A percentile compares a stretch with the other conserved stretches of the same genome.
Evolutionary conservation across 1,140 invertebrate species (phyloP).

Genomic region (Drosophila guanche): DNA sequence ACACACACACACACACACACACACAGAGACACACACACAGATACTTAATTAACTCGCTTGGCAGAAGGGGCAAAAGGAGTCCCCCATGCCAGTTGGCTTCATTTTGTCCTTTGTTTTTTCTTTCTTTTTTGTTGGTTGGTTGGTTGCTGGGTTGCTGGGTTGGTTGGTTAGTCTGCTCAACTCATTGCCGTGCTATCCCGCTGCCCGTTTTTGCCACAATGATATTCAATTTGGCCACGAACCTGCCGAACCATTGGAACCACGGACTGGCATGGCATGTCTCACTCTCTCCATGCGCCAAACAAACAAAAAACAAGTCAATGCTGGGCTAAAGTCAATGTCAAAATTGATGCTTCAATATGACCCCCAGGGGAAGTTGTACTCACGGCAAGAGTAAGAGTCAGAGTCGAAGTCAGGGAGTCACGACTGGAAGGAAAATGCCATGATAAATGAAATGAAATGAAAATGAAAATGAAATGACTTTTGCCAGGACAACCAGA

Average conservation of each 20-base stretch:
- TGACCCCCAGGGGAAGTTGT: constrained; percentile 17
- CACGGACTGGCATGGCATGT: not conserved
- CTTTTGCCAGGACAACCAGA: constrained; percentile 45
- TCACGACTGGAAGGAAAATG: constrained; percentile 16
- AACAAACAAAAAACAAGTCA: constrained; percentile 6
- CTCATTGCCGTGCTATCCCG: not conserved
- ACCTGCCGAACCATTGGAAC: not conserved
- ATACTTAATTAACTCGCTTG: constrained; percentile 48
- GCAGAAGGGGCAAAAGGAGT: constrained; percentile 6
- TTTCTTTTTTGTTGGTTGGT: too few species aligned
- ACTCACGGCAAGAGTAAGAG: not conserved
- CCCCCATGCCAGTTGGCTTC: not conserved
- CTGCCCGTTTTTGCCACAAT: not conserved
- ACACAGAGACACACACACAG: constrained; percentile 16
- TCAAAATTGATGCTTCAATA: constrained; percentile 36
- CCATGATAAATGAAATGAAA: constrained; percentile 48
- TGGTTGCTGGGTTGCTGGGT: too few species aligned
- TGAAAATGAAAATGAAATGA: constrained; percentile 53
- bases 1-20: constrained; percentile 2
- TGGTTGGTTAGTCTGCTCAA: not conserved
- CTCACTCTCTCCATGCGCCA: not conserved
- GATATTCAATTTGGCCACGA: constrained; percentile 37
- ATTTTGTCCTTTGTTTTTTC: constrained; percentile 1
- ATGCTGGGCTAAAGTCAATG: constrained; percentile 24
- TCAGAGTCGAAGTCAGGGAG: not conserved